Percentiles rank a stretch among this genome's conserved stretches.
Conservation (phyloP, 2,113 vertebrate genomes). For the Carollia perspicillata region DNA sequence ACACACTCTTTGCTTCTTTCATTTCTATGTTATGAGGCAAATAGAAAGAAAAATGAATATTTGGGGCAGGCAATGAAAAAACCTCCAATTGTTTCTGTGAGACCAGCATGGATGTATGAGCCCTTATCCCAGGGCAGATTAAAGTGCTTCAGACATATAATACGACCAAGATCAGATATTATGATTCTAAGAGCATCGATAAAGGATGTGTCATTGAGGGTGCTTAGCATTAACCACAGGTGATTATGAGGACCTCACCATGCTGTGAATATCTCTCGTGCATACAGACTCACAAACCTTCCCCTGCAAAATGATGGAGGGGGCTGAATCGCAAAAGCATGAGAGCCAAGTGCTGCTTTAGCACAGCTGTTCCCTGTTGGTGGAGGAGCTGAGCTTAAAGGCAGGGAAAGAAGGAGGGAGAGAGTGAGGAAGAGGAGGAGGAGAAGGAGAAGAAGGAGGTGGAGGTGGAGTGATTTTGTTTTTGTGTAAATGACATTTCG, state of each 20-base stretch:
- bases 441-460: neutral
- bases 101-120: neutral
- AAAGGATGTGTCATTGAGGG: neutral
- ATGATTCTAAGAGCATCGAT: constrained; percentile 3
- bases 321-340: constrained; percentile 44
- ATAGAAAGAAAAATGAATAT: constrained; percentile 72
- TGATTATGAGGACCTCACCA: constrained; percentile 34
- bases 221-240: constrained; percentile 64
- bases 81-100: constrained; percentile 47
- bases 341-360: constrained; percentile 66
- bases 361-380: constrained; percentile 68
- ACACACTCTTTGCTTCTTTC: constrained; percentile 75
- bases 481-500: constrained; percentile 33
- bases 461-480: neutral
- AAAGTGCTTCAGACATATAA: constrained; percentile 20
- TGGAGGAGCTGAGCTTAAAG: constrained; percentile 54
- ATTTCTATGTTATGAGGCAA: constrained; percentile 70
- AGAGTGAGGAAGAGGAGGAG: neutral
- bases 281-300: constrained; percentile 8
- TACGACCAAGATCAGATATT: constrained; percentile 28
- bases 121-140: constrained; percentile 34
- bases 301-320: neutral
- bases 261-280: neutral
- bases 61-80: constrained; percentile 54
- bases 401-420: constrained; percentile 9